Percentiles rank a stretch among this genome's conserved stretches.
Conservation (phyloP, 2,888 invertebrate genomes). For the Calameuta idolon region DNA sequence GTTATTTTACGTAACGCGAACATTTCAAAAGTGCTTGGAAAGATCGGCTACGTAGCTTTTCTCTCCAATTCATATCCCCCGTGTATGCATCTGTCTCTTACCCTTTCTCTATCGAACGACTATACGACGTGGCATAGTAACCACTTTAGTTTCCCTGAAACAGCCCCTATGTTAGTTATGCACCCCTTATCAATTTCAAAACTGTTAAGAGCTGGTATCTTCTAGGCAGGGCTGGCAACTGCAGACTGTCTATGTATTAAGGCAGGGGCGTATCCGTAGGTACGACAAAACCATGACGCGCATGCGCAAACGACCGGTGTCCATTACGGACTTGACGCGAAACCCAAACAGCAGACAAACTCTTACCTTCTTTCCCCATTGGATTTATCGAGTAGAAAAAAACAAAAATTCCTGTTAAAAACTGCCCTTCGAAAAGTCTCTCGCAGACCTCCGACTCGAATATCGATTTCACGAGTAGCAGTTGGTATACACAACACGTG, state of each 20-base stretch:
- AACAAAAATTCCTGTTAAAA: neutral
- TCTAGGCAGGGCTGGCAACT: neutral
- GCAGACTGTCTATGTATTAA: conserved; percentile 11
- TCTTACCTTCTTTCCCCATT: neutral
- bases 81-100: neutral
- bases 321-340: neutral
- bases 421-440: neutral
- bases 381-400: neutral
- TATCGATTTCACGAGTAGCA: neutral
- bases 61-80: neutral
- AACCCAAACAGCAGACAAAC: neutral
- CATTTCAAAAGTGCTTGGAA: conserved; percentile 4
- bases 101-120: neutral
- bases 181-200: conserved; percentile 59
- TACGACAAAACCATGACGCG: conserved; percentile 4
- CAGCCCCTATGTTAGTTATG: neutral
- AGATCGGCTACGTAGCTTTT: neutral
- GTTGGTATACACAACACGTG: neutral
- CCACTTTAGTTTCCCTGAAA: neutral
- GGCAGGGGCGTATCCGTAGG: conserved; percentile 39
- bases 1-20: conserved; percentile 52
- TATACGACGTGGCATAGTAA: neutral
- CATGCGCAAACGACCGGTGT: conserved; percentile 18
- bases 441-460: neutral
- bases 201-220: conserved; percentile 33